Evolutionary conservation across 2,888 invertebrate species (phyloP).

Genomic region (Diogma glabrata): DNA sequence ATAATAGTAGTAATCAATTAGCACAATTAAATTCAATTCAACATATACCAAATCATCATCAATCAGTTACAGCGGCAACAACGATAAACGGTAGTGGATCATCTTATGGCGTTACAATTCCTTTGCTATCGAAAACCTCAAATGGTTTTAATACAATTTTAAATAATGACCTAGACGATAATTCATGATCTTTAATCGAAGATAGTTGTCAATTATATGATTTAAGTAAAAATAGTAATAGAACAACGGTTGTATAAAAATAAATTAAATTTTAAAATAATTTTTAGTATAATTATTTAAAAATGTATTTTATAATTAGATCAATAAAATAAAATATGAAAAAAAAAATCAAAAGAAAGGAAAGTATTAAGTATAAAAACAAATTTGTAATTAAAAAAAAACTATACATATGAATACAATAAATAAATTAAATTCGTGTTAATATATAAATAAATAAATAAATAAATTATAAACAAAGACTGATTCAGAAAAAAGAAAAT

Average conservation of each 20-base stretch:
- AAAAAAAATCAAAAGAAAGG: too few relatives aligned
- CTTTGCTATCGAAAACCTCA: not conserved
- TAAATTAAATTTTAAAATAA: too few relatives aligned
- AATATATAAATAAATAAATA: too few relatives aligned
- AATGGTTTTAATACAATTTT: not conserved
- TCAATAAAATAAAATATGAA: not conserved
- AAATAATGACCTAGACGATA: not conserved
- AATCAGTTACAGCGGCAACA: not conserved
- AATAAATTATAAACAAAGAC: too few relatives aligned
- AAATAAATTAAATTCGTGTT: too few relatives aligned
- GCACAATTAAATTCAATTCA: too few relatives aligned
- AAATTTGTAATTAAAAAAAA: too few relatives aligned
- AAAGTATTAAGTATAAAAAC: too few relatives aligned
- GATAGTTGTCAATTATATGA: slow-evolving; percentile 6
- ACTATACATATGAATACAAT: too few relatives aligned
- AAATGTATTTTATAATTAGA: not conserved
- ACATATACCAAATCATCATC: not conserved
- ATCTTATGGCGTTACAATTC: slow-evolving; percentile 6
- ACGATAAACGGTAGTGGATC: not conserved
- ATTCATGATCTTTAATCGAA: not conserved
- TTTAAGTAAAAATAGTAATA: slow-evolving; percentile 3
- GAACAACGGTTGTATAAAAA: slow-evolving; percentile 8
- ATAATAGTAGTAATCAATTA: not conserved
- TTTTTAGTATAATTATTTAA: not conserved
- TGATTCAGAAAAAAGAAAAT: too few relatives aligned